A percentile compares a stretch with the other conserved stretches of the same genome.
Evolutionary conservation across 2,797 vertebrate genomes (phyloP).

Genomic region (Falco cherrug): DNA sequence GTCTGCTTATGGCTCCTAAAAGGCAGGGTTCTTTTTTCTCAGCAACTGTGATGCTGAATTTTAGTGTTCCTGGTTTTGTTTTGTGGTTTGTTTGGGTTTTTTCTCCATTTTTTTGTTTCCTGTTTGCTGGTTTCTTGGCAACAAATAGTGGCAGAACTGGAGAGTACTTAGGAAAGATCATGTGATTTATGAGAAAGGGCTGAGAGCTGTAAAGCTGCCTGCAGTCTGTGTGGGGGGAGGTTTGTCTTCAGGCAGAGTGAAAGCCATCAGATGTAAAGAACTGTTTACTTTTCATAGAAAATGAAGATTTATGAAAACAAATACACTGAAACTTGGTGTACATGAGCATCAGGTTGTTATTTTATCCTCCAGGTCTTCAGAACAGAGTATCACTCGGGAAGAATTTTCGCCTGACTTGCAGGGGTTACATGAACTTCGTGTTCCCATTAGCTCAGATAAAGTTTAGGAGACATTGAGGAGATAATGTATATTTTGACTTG

Average conservation of each 20-base stretch:
- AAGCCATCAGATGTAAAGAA: background rate
- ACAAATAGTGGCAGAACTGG: background rate
- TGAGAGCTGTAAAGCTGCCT: background rate
- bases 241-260: background rate
- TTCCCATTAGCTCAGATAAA: background rate
- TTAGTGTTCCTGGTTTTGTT: conserved; percentile 13
- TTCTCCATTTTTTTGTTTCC: background rate
- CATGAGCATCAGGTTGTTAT: background rate
- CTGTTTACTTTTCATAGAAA: background rate
- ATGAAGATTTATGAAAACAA: background rate
- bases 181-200: conserved; percentile 50
- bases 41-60: background rate
- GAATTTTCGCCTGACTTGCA: background rate
- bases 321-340: background rate
- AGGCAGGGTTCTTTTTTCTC: background rate
- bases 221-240: background rate
- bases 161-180: background rate
- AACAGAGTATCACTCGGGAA: background rate
- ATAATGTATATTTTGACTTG: background rate
- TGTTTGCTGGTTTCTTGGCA: conserved; percentile 39
- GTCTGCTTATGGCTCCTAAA: background rate
- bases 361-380: background rate
- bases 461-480: background rate
- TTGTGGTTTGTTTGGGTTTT: background rate
- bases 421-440: background rate